Percentiles rank a stretch among this genome's conserved stretches.
These are phyloP conservation scores for Antheraea mylitta DNA, from an alignment of 1,140 invertebrate species.

Conservation along the genomic window DNA sequence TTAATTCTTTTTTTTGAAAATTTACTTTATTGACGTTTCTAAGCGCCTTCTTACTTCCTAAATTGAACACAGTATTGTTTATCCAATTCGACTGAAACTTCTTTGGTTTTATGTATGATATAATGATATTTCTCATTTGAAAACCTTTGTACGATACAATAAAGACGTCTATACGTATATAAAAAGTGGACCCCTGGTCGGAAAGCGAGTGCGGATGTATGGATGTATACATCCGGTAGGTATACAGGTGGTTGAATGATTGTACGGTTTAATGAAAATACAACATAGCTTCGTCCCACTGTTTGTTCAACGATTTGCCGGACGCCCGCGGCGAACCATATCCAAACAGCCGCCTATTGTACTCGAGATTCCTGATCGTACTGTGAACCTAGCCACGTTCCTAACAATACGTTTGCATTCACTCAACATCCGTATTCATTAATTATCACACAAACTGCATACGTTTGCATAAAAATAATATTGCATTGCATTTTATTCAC, in stretches of 20 bases:
- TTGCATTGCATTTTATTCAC: neutral
- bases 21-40: no score
- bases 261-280: conserved; percentile 53
- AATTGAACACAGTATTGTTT: no score
- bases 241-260: conserved; percentile 31
- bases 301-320: conserved; percentile 23
- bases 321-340: neutral
- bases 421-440: neutral
- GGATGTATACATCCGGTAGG: neutral
- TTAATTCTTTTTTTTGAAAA: no score
- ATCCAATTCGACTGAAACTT: no score
- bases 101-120: no score
- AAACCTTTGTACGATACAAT: neutral
- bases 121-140: no score
- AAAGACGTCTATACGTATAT: neutral
- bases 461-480: no score
- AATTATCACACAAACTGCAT: neutral
- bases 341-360: neutral
- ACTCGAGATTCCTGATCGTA: neutral
- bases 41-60: no score
- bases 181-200: neutral
- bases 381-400: neutral
- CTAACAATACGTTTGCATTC: neutral
- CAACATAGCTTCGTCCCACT: conserved; percentile 34
- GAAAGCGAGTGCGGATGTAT: conserved; percentile 1